A percentile compares a stretch with the other conserved stretches of the same genome.
phyloP scores from a whole-genome alignment of 2,113 vertebrate genomes.

The Rhea pennata region DNA sequence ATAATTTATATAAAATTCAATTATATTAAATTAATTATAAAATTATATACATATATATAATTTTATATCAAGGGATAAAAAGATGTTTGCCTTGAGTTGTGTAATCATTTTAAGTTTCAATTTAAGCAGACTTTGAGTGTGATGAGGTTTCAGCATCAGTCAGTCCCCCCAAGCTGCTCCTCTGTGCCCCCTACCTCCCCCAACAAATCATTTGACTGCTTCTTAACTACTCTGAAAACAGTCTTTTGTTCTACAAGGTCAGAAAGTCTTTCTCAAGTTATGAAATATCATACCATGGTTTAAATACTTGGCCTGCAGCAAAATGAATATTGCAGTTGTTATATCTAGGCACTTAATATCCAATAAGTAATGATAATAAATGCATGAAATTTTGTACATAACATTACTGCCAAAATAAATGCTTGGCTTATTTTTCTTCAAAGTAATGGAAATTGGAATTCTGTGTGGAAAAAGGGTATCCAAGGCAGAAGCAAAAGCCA shows the following conservation, averaged over 20 bases:
- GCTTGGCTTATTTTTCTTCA: neutral
- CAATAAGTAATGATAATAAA: neutral
- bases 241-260: neutral
- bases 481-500: neutral
- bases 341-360: neutral
- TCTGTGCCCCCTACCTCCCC: fast-evolving
- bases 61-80: neutral
- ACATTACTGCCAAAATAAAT: neutral
- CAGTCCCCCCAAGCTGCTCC: fast-evolving
- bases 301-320: neutral
- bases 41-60: neutral
- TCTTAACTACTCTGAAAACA: neutral
- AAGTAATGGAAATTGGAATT: neutral
- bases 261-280: neutral
- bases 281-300: neutral
- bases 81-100: neutral
- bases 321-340: neutral
- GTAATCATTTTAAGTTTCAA: neutral
- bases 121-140: neutral
- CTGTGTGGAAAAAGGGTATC: neutral
- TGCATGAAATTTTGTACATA: neutral
- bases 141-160: neutral
- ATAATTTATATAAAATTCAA: no score
- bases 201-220: neutral
- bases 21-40: no score